Percentiles rank a stretch among this genome's conserved stretches.
phyloP scores from a whole-genome alignment of 2,797 vertebrate genomes.

The Notolepis coatsorum region DNA sequence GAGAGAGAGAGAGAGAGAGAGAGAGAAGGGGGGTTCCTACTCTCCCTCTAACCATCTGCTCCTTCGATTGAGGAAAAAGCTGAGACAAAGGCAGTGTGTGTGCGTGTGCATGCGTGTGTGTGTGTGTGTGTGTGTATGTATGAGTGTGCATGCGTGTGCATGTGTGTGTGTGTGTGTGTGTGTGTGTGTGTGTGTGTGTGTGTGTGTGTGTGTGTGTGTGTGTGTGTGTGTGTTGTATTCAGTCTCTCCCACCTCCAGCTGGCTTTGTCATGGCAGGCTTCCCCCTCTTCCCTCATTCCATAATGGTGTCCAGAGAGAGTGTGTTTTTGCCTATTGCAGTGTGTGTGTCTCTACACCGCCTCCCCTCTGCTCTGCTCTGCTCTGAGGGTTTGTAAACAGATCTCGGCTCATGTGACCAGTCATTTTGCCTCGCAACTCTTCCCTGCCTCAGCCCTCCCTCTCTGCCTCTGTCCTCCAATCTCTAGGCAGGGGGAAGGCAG shows the following conservation, averaged over 20 bases:
- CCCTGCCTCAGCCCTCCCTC: constrained; percentile 72
- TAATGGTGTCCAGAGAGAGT: constrained; percentile 58
- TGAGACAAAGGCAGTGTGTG: constrained; percentile 69
- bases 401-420: constrained; percentile 86
- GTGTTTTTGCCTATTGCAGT: constrained; percentile 45
- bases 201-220: neutral
- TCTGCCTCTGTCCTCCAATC: constrained; percentile 71
- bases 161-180: constrained; percentile 31
- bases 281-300: constrained; percentile 65
- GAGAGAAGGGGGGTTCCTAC: constrained; percentile 70
- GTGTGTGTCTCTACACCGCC: constrained; percentile 22
- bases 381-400: constrained; percentile 88
- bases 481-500: constrained; percentile 71
- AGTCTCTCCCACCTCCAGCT: constrained; percentile 72
- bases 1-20: neutral
- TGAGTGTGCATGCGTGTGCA: constrained; percentile 48
- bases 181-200: constrained; percentile 7
- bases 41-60: constrained; percentile 84
- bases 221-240: constrained; percentile 31
- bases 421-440: constrained; percentile 88
- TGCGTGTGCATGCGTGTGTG: constrained; percentile 37
- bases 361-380: constrained; percentile 62
- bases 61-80: constrained; percentile 67
- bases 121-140: constrained; percentile 24
- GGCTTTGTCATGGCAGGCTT: constrained; percentile 72